A percentile compares a stretch with the other conserved stretches of the same genome.
phyloP scores from a whole-genome alignment of 2,113 vertebrate genomes.

The Poeciliopsis turrubarensis region DNA sequence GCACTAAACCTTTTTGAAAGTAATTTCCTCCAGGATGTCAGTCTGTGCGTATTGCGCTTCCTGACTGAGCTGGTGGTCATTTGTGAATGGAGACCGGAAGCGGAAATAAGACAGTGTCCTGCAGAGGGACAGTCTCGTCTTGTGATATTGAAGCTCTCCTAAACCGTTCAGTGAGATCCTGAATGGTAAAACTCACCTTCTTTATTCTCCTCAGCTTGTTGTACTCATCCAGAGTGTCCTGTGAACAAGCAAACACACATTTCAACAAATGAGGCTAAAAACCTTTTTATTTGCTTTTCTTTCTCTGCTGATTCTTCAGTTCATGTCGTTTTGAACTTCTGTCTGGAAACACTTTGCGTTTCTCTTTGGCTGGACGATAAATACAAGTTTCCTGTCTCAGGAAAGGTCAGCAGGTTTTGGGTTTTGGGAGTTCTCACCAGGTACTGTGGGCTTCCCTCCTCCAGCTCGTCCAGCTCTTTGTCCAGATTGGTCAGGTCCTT shows the following conservation, averaged over 20 bases:
- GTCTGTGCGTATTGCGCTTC: background rate
- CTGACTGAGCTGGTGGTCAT: background rate
- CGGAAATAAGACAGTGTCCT: background rate
- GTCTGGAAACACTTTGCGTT: background rate
- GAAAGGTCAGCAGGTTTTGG: background rate
- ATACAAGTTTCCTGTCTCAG: no score
- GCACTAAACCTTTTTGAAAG: background rate
- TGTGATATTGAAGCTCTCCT: background rate
- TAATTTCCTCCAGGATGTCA: background rate
- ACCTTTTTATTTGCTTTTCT: no score
- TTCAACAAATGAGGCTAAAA: background rate
- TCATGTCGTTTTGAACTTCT: no score
- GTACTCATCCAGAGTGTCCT: constrained; percentile 83
- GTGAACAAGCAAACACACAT: constrained; percentile 1
- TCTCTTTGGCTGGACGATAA: no score
- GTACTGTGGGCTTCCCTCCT: constrained; percentile 82
- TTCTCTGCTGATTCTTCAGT: no score
- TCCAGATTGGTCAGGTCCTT: constrained; percentile 80
- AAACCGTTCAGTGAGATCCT: background rate
- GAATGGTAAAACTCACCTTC: constrained; percentile 59
- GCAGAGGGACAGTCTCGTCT: background rate
- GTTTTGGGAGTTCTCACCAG: constrained; percentile 72
- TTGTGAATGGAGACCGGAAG: background rate
- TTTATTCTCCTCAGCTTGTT: constrained; percentile 80
- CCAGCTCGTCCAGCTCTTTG: constrained; percentile 80